Evolutionary conservation across 1,140 invertebrate species (phyloP).

Genomic region (Chrysoperla carnea): DNA sequence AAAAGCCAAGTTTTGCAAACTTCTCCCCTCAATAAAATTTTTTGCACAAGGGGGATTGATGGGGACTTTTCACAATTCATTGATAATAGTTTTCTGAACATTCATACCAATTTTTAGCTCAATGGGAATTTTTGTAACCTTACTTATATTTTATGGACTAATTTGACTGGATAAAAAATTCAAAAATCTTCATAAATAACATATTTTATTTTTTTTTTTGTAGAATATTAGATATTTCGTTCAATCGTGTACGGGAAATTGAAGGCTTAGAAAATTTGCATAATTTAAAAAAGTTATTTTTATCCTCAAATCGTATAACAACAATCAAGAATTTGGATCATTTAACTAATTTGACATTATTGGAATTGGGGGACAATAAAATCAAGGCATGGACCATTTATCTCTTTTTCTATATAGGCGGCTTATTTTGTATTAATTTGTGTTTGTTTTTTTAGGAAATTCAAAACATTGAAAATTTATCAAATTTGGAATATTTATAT

Average conservation of each 20-base stretch:
- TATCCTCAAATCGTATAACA: conserved; percentile 84
- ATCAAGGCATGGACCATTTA: conserved; percentile 45
- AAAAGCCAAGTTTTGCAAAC: too few relatives aligned
- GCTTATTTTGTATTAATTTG: conserved; percentile 2
- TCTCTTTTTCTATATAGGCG: conserved; percentile 3
- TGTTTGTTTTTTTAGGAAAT: conserved; percentile 42
- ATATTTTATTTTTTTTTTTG: conserved; percentile 15
- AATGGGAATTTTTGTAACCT: too few relatives aligned
- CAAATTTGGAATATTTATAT: conserved; percentile 58
- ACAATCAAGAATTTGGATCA: conserved; percentile 84
- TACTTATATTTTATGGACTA: too few relatives aligned
- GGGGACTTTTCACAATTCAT: too few relatives aligned
- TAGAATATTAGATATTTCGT: conserved; percentile 88
- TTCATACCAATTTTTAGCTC: too few relatives aligned
- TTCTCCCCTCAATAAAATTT: too few relatives aligned
- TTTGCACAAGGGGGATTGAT: too few relatives aligned
- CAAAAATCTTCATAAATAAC: neutral
- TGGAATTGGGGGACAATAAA: conserved; percentile 93
- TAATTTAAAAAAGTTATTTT: conserved; percentile 74
- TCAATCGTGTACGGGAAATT: conserved; percentile 86
- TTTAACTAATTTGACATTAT: conserved; percentile 57
- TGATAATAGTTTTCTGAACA: too few relatives aligned
- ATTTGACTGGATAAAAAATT: too few relatives aligned
- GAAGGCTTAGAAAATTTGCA: conserved; percentile 62
- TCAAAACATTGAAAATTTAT: conserved; percentile 62